Evolutionary conservation across 2,888 invertebrate genomes (phyloP).

Genomic region (Latheticus oryzae): DNA sequence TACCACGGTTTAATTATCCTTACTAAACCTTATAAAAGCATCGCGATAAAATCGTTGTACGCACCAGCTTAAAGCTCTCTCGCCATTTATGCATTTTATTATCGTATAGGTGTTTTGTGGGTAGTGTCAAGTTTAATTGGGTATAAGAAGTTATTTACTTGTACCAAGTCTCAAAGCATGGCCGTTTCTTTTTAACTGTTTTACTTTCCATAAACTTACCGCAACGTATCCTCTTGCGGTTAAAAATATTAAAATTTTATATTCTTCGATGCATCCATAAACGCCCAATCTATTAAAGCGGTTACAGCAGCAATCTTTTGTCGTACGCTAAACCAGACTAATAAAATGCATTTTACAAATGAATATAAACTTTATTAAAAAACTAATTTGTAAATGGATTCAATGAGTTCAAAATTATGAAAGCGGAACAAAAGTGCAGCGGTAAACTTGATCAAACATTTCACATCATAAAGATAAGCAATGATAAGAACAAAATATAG

Average conservation of each 20-base stretch:
- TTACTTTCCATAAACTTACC: conserved; percentile 10
- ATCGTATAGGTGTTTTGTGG: conserved; percentile 27
- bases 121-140: conserved; percentile 32
- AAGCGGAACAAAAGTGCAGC: no score
- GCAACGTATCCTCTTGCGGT: conserved; percentile 23
- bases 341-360: conserved; percentile 6
- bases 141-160: conserved; percentile 28
- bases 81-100: conserved; percentile 16
- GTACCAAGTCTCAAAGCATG: conserved; percentile 8
- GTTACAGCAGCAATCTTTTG: no score
- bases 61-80: conserved; percentile 2
- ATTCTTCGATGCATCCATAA: no score
- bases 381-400: no score
- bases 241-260: conserved; percentile 20
- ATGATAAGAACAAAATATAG: no score
- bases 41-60: conserved; percentile 5
- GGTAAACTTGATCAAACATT: no score
- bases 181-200: conserved; percentile 8
- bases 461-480: no score
- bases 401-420: no score
- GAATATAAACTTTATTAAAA: neutral
- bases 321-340: no score
- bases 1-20: conserved; percentile 7
- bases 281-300: no score
- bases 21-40: conserved; percentile 1